A percentile compares a stretch with the other conserved stretches of the same genome.
Evolutionary conservation across 2,888 invertebrate species (phyloP).

Genomic region (Atrina japonica): DNA sequence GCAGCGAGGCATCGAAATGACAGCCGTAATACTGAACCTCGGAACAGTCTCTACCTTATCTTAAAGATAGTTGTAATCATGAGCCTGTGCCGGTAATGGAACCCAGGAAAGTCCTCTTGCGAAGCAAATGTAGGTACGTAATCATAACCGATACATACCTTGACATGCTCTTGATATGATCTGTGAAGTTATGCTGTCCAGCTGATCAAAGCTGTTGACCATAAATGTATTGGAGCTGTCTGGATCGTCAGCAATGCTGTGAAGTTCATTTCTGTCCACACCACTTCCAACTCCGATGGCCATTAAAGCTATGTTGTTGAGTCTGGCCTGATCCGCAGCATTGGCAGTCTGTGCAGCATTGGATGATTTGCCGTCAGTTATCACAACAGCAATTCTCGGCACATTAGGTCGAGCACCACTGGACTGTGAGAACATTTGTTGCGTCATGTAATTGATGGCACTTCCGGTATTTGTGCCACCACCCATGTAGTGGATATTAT

Average conservation of each 20-base stretch:
- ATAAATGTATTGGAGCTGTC: conserved; percentile 58
- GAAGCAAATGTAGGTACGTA: neutral
- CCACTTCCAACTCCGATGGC: conserved; percentile 66
- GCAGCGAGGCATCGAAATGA: neutral
- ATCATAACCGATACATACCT: conserved; percentile 41
- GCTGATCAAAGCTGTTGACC: conserved; percentile 63
- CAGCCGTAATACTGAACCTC: too few species aligned
- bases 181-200: conserved; percentile 54
- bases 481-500: conserved; percentile 67
- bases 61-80: too few species aligned
- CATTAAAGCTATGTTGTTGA: conserved; percentile 59
- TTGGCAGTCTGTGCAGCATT: conserved; percentile 53
- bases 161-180: conserved; percentile 63
- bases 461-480: conserved; percentile 76
- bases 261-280: conserved; percentile 62
- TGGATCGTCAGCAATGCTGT: conserved; percentile 64
- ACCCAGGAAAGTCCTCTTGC: too few species aligned
- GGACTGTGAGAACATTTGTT: conserved; percentile 53
- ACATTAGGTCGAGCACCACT: conserved; percentile 64
- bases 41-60: too few species aligned
- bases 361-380: conserved; percentile 65
- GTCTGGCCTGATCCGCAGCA: conserved; percentile 58
- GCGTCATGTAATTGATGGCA: conserved; percentile 63
- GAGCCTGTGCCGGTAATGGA: too few species aligned
- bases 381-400: conserved; percentile 67